Evolutionary conservation across 53 echinoderm and acorn worm species (phyloP), one percentile per base, ranked within the genome.

Genomic region (Mesocentrotus franciscanus): DNA sequence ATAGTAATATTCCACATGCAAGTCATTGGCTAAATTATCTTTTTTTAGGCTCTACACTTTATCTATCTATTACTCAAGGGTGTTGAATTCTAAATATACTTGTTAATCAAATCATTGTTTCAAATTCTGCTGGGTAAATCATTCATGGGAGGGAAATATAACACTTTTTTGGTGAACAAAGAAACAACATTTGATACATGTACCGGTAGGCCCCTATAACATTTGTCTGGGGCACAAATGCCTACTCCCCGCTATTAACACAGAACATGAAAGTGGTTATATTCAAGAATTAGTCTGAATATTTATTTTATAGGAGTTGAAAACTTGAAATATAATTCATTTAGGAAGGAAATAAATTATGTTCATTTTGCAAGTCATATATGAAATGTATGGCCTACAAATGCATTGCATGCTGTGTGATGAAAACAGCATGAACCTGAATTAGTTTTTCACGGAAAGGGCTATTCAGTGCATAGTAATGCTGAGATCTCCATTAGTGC

Each of bases 31-130:
- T 58, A 0, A 59, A 27, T 87, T 49, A 12, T 3, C 57, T 85
- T 58, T n/a, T 57, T 3, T 12, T 79, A 18, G 4, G 15, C 16
- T 36, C 4, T 79, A 79, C 14, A 20, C 1, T 20, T 15, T 32
- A 33, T 85, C 8, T 49, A 5, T 58, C 24, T 57, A 35, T 56
- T 85, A n/a, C 57, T 57, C 87, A 87, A 87, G 58, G 87, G 13
- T 58, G 56, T 39, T 27, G 34, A 58, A 27, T 87, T 58, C 56
- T 56, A 58, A 58, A 87, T 87, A 12, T 36, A 49, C 36, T 84
- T 34, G 34, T 49, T 87, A 59, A 87, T 87, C n/a, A 57, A 87
- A 87, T 56, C 27, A n/a, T 57, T 56, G 59, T n/a, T 87, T 87
- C 59, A 87, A 29, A 58, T 58, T 11, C 22, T 87, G 87, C 87